Base-by-base conservation (phyloP, 1,140 invertebrate species). In the Conus betulinus region DNA sequence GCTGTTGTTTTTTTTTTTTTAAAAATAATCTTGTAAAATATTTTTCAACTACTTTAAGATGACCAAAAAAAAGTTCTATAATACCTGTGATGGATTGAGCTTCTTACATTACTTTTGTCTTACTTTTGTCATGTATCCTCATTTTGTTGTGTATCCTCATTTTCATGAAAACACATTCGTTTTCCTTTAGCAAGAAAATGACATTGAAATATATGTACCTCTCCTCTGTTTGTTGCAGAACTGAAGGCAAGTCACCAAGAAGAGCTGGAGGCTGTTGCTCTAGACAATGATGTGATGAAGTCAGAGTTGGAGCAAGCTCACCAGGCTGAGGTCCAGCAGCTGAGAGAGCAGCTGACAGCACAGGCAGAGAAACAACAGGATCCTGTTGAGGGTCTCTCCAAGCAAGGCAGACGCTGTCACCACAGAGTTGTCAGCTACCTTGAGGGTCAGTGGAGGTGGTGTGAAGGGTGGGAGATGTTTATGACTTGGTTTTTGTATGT, bases 231-330 rank as follows among this genome's bases (percentile, higher is more conserved):
- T 83, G 39, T 88, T 4, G n/a, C 90, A 87, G 88, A 90, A 74
- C 53, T 91, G 76, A 88, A 87, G 51, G 63, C 74, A 17, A 60
- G 82, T 10, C 92, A 92, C 23, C 88, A 89, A 39, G 89, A 91
- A 27, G 88, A 91, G 63, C 11, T 92, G 27, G 86, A 90, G 67
- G 83, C 90, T 1, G 82, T 74, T 11, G 81, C 83, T 39, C 55
- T 88, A 20, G 91, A 91, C 71, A 87, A 85, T 0, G 85, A 90
- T 23, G 83, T 79, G 25, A 79, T 88, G 88, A 89, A 90, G 52
- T 67, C 81, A 20, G 90, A 92, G n/a, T 87, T 91, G 84, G 91
- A 90, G 11, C 39, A 84, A 3, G 91, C 90, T n/a, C 93, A 93
- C 85, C 90, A 91, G 39, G 89, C 91, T 78, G 93, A 93, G 85